Percentiles rank a stretch among this genome's conserved stretches.
Conservation (phyloP, 2,888 invertebrate species). For the Dyspetes luteomarginatus region DNA sequence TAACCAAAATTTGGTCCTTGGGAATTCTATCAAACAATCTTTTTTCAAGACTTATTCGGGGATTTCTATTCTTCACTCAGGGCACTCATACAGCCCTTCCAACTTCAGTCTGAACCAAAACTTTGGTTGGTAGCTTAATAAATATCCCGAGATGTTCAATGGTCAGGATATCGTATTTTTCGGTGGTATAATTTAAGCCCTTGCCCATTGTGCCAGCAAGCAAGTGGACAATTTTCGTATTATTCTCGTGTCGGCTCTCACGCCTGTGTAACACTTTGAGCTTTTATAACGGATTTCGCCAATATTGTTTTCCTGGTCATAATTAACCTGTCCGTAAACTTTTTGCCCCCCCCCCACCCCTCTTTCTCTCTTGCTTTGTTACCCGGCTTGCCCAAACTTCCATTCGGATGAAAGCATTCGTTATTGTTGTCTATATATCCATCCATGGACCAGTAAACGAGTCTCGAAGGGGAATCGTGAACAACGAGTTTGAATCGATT, state of each 20-base stretch:
- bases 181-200: background rate
- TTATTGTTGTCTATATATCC: constrained; percentile 38
- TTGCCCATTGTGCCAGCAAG: background rate
- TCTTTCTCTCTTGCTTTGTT: background rate
- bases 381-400: background rate
- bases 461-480: constrained; percentile 17
- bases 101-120: too few relatives aligned
- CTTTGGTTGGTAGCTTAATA: too few relatives aligned
- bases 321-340: constrained; percentile 1
- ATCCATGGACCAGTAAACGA: constrained; percentile 17
- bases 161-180: background rate
- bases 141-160: too few relatives aligned
- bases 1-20: too few relatives aligned
- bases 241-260: background rate
- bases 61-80: too few relatives aligned
- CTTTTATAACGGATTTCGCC: background rate
- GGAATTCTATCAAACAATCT: too few relatives aligned
- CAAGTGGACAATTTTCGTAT: background rate
- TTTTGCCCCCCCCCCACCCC: background rate
- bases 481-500: constrained; percentile 54
- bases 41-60: too few relatives aligned
- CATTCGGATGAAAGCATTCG: background rate
- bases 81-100: too few relatives aligned
- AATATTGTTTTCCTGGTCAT: constrained; percentile 13
- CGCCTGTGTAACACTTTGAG: background rate